Evolutionary conservation across 2,797 vertebrate species (phyloP).

Genomic region (Furcifer pardalis): DNA sequence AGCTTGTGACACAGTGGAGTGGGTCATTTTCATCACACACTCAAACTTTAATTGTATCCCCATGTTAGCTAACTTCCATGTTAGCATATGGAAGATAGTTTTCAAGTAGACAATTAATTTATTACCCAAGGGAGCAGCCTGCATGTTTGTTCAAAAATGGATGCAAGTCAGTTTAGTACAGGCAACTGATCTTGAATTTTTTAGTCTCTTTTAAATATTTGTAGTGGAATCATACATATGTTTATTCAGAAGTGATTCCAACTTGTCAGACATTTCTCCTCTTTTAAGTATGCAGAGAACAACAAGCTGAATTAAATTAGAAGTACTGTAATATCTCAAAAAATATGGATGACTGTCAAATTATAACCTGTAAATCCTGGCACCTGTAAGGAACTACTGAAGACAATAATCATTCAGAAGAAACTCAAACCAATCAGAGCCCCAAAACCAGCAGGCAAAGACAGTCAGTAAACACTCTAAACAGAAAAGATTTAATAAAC

Average conservation of each 20-base stretch:
- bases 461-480: constrained; percentile 53
- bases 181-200: background rate
- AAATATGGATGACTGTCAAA: background rate
- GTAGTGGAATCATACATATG: background rate
- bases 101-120: fast-evolving
- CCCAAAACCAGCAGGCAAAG: constrained; percentile 50
- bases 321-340: constrained; percentile 5
- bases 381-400: constrained; percentile 58
- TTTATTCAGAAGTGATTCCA: background rate
- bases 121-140: background rate
- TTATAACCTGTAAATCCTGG: background rate
- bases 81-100: background rate
- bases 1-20: background rate
- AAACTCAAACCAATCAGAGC: constrained; percentile 41
- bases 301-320: background rate
- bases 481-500: constrained; percentile 59
- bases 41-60: background rate
- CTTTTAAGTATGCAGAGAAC: background rate
- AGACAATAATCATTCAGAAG: constrained; percentile 59
- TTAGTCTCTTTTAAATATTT: constrained; percentile 1
- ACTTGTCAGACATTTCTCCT: background rate
- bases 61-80: background rate
- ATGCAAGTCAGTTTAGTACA: background rate
- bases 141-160: background rate
- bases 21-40: background rate